Percentiles rank a stretch among this genome's conserved stretches.
phyloP scores from a whole-genome alignment of 2,797 vertebrate species.

The Remorina albescens region DNA sequence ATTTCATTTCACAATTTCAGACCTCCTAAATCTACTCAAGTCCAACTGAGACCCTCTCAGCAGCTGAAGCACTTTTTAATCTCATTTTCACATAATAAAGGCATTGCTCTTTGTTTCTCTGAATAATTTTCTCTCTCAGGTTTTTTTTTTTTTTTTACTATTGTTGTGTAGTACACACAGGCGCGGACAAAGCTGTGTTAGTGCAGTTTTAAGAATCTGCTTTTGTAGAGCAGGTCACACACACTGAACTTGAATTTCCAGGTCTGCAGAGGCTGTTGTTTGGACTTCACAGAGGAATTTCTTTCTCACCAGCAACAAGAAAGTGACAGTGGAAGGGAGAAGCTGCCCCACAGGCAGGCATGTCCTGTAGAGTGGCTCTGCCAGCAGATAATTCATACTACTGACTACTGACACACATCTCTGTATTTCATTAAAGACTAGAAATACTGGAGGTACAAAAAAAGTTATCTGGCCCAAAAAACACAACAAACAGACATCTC shows the following conservation, averaged over 20 bases:
- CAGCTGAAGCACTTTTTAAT: neutral
- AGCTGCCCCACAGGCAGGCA: constrained; percentile 3
- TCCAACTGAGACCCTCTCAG: neutral
- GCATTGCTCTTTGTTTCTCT: neutral
- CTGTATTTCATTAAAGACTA: neutral
- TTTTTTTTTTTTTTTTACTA: too few relatives aligned
- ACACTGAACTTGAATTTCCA: constrained; percentile 46
- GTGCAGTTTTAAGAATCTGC: constrained; percentile 2
- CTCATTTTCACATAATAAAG: neutral
- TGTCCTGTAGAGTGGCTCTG: neutral
- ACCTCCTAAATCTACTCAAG: neutral
- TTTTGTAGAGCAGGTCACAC: constrained; percentile 9
- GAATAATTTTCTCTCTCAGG: neutral
- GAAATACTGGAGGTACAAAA: neutral
- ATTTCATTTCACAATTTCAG: neutral
- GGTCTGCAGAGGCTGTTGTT: constrained; percentile 10
- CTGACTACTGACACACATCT: constrained; percentile 27
- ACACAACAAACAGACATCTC: neutral
- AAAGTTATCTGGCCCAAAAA: constrained; percentile 24
- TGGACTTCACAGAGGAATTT: constrained; percentile 6
- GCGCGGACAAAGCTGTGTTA: neutral
- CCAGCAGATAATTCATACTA: constrained; percentile 4
- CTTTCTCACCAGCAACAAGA: neutral
- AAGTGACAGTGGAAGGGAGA: neutral
- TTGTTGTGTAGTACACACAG: neutral